Percentiles rank a stretch among this genome's conserved stretches.
Conservation (phyloP, 37 sponge, comb jelly and placozoan species). For the Aplysina aerophoba region DNA sequence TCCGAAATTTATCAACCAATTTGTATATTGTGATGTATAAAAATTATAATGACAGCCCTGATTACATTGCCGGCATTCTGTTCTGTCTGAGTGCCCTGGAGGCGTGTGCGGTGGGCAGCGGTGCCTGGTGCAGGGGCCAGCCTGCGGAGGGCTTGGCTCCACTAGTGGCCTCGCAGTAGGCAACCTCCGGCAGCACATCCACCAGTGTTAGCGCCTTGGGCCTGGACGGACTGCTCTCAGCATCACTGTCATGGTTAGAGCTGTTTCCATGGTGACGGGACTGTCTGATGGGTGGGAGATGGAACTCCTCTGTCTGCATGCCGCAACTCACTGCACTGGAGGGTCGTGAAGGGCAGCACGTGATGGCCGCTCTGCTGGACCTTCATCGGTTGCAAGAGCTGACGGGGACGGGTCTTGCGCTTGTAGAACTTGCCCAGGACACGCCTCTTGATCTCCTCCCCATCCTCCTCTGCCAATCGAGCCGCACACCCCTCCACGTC, state of each 20-base stretch:
- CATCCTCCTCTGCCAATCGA: neutral
- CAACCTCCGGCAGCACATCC: constrained; percentile 14
- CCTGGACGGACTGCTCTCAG: neutral
- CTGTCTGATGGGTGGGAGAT: constrained; percentile 20
- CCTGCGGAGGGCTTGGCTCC: too few relatives aligned
- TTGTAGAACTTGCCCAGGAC: constrained; percentile 69
- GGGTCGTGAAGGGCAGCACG: neutral
- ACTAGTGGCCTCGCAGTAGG: neutral
- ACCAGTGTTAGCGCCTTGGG: neutral
- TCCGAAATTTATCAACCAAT: too few relatives aligned
- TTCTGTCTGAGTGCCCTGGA: too few relatives aligned
- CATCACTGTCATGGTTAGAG: neutral
- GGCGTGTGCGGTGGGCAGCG: too few relatives aligned
- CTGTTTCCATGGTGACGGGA: neutral
- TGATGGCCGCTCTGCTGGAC: constrained; percentile 35
- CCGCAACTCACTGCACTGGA: constrained; percentile 21
- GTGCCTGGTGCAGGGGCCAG: too few relatives aligned
- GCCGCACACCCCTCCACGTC: neutral
- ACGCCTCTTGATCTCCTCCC: neutral
- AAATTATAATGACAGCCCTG: too few relatives aligned
- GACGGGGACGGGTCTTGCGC: constrained; percentile 71
- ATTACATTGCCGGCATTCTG: too few relatives aligned
- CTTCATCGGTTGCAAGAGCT: constrained; percentile 42
- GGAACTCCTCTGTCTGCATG: neutral
- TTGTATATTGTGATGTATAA: too few relatives aligned